phyloP scores from a whole-genome alignment of 2,113 vertebrate genomes.

The Ochotona curzoniae region DNA sequence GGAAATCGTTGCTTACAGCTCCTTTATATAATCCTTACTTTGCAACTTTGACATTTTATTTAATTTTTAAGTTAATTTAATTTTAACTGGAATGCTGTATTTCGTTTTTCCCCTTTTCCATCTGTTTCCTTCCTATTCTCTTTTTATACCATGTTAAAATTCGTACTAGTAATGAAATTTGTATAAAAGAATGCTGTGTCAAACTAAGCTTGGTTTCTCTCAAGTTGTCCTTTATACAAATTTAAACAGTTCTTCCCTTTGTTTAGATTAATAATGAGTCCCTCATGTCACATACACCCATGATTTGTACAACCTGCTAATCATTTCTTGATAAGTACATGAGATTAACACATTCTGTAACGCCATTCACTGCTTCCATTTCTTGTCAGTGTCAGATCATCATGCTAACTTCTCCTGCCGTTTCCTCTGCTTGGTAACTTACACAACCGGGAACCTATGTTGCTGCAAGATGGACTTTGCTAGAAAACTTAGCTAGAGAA shows the following conservation, averaged over 20 bases:
- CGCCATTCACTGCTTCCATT: background rate
- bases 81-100: background rate
- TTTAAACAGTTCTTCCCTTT: background rate
- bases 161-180: background rate
- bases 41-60: background rate
- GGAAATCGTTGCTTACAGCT: background rate
- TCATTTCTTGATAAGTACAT: background rate
- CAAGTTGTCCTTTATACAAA: background rate
- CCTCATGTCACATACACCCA: background rate
- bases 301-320: background rate
- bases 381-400: background rate
- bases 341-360: background rate
- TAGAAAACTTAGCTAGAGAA: background rate
- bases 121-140: background rate
- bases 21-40: background rate
- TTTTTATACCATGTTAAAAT: background rate
- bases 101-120: background rate
- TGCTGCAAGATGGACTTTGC: background rate
- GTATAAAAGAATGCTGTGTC: background rate
- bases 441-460: background rate
- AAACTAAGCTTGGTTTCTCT: background rate
- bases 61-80: too few relatives aligned
- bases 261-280: background rate
- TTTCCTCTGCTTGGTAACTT: rapidly evolving
- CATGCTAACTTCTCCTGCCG: background rate